Percentiles rank a stretch among this genome's conserved stretches.
phyloP scores from a whole-genome alignment of 2,797 vertebrate genomes.

The Poeciliopsis presidionis region DNA sequence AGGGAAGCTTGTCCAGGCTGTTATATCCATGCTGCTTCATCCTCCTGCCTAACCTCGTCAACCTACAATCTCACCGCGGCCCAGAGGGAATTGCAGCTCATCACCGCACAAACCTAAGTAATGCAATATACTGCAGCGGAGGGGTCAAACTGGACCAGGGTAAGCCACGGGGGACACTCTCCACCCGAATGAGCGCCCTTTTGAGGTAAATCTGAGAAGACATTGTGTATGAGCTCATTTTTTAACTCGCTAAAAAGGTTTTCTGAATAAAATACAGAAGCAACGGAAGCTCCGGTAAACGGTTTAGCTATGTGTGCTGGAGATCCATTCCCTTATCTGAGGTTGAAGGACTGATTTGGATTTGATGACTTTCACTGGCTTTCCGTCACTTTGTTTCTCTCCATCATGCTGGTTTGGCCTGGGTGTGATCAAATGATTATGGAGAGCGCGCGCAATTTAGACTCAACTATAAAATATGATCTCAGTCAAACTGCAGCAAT shows the following conservation, averaged over 20 bases:
- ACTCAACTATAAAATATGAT: slow-evolving; percentile 31
- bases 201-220: background rate
- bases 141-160: slow-evolving; percentile 28
- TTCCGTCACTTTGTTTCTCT: slow-evolving; percentile 42
- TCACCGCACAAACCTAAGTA: slow-evolving; percentile 46
- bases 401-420: slow-evolving; percentile 35
- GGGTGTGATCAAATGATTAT: slow-evolving; percentile 32
- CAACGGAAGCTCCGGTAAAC: slow-evolving; percentile 13
- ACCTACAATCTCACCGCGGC: slow-evolving; percentile 46
- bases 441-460: slow-evolving; percentile 24
- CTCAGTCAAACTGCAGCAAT: slow-evolving; percentile 7
- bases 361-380: slow-evolving; percentile 58
- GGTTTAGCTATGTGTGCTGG: slow-evolving; percentile 21
- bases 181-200: background rate
- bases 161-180: slow-evolving; percentile 13
- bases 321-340: slow-evolving; percentile 6
- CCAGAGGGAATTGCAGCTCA: slow-evolving; percentile 47
- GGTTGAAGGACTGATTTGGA: slow-evolving; percentile 45
- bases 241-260: slow-evolving; percentile 19
- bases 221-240: background rate
- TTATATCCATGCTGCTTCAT: slow-evolving; percentile 67
- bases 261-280: slow-evolving; percentile 13
- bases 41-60: slow-evolving; percentile 60
- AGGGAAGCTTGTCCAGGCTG: slow-evolving; percentile 58
- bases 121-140: slow-evolving; percentile 41